Conservation (phyloP, 53 echinoderm and acorn worm genomes). For the Holothuria leucospilota region DNA sequence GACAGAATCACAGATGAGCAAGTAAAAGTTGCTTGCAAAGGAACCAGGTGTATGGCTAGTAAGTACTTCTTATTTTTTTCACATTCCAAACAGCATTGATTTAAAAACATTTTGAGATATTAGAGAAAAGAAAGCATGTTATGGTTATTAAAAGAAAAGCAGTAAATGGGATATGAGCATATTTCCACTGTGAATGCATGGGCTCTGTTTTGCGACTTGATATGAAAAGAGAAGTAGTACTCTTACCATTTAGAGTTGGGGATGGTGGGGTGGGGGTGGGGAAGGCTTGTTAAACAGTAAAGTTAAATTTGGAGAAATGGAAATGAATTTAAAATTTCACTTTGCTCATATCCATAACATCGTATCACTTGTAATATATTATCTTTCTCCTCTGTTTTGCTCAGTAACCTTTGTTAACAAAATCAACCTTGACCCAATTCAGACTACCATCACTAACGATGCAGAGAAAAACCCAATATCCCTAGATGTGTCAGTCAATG, state of each 20-base stretch:
- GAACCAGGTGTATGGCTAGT: constrained; percentile 76
- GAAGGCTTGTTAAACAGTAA: no score
- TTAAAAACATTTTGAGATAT: neutral
- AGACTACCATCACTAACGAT: constrained; percentile 71
- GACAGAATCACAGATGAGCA: constrained; percentile 42
- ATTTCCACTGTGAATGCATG: no score
- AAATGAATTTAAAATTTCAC: no score
- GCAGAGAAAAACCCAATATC: constrained; percentile 71
- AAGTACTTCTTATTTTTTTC: constrained; percentile 3
- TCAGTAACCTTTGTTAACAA: constrained; percentile 56
- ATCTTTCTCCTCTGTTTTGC: neutral
- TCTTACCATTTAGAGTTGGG: no score
- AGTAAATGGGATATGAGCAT: no score
- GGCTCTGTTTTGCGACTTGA: no score
- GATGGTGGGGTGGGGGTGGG: no score
- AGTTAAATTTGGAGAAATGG: no score
- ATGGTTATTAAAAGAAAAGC: neutral
- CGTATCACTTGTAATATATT: no score
- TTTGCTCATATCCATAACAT: no score
- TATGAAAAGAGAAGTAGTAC: no score
- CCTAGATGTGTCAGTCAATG: constrained; percentile 73
- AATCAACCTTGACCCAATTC: constrained; percentile 55
- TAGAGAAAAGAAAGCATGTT: neutral
- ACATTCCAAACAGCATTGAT: neutral
- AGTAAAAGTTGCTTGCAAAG: constrained; percentile 69